These are phyloP conservation scores for Spinibarbus caldwelli DNA, from an alignment of 2,797 vertebrate genomes.

Conservation along the genomic window DNA sequence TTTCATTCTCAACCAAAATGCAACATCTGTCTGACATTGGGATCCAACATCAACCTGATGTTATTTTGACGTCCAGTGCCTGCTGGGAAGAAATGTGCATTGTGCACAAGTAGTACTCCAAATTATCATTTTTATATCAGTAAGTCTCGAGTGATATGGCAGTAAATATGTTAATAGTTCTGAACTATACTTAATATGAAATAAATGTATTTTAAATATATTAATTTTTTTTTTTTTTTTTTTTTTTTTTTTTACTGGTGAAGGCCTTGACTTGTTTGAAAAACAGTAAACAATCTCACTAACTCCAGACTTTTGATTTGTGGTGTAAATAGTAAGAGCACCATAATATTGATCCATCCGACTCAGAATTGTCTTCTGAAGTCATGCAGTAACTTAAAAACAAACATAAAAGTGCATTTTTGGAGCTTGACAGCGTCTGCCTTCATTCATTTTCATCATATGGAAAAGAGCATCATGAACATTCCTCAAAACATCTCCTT, in stretches of 20 bases:
- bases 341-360: background rate
- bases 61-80: too few species aligned
- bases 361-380: background rate
- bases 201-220: background rate
- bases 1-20: too few species aligned
- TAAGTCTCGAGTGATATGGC: background rate
- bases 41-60: too few species aligned
- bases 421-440: background rate
- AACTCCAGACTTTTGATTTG: background rate
- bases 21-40: too few species aligned
- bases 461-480: background rate
- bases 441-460: too few species aligned
- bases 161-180: background rate
- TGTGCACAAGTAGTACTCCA: background rate
- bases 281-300: background rate
- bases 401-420: background rate
- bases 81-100: background rate
- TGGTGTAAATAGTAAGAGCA: background rate
- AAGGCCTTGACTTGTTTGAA: background rate
- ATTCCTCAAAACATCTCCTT: slow-evolving; percentile 8
- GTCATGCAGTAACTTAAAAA: background rate
- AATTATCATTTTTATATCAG: background rate
- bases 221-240: too few species aligned
- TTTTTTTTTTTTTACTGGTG: background rate
- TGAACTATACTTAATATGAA: background rate